A percentile compares a stretch with the other conserved stretches of the same genome.
Conservation (phyloP, 1,140 invertebrate genomes). For the Scaptomyza pallida region DNA sequence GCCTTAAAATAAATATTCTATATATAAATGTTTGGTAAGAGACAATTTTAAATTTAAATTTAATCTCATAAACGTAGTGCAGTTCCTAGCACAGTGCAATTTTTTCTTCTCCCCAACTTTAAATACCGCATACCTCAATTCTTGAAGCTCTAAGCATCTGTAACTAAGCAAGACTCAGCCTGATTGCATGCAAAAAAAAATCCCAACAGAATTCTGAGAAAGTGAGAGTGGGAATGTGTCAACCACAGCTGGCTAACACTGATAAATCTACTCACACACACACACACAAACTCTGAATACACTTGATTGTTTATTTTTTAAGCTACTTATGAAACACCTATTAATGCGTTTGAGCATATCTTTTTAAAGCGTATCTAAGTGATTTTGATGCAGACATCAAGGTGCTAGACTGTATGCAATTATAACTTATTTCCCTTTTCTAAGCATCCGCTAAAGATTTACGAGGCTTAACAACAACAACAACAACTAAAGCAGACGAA, state of each 20-base stretch:
- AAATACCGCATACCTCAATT: no score
- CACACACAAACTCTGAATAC: not conserved
- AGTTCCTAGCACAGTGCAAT: no score
- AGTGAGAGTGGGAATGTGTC: not conserved
- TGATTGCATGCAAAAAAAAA: no score
- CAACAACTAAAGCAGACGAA: no score
- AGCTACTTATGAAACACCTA: slow-evolving; percentile 1
- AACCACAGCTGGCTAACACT: not conserved
- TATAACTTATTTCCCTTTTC: slow-evolving; percentile 52
- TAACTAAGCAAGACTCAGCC: no score
- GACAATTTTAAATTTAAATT: no score
- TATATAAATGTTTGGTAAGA: no score
- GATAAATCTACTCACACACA: not conserved
- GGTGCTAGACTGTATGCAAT: slow-evolving; percentile 33
- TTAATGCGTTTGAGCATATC: not conserved
- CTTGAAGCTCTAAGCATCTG: no score
- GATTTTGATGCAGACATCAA: slow-evolving; percentile 38
- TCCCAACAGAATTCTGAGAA: no score
- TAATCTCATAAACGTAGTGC: no score
- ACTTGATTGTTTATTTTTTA: not conserved
- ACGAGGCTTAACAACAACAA: slow-evolving; percentile 34
- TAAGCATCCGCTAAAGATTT: slow-evolving; percentile 35
- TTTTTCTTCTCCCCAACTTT: no score
- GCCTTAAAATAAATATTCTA: no score
- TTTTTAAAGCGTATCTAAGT: not conserved